Conservation (phyloP, 1,140 invertebrate genomes). For the Neocloeon triangulifer region DNA sequence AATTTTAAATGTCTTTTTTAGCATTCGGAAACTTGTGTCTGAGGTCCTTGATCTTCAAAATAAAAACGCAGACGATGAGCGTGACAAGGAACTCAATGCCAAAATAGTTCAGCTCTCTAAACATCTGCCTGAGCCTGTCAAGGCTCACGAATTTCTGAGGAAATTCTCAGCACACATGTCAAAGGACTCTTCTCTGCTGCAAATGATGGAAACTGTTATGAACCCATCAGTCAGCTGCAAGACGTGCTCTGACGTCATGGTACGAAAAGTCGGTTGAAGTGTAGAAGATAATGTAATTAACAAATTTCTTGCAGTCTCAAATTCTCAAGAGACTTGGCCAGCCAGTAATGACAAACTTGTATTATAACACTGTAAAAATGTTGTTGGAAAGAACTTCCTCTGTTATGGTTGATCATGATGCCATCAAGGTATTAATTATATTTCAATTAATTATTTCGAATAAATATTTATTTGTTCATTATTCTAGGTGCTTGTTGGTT, state of each 20-base stretch:
- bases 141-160: conserved; percentile 74
- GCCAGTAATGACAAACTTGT: conserved; percentile 81
- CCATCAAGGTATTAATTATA: conserved; percentile 41
- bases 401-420: conserved; percentile 82
- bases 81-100: conserved; percentile 35
- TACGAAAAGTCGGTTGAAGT: too few species aligned
- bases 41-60: conserved; percentile 68
- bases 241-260: conserved; percentile 60
- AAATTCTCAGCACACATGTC: conserved; percentile 69
- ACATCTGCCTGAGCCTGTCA: conserved; percentile 79
- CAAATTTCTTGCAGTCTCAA: conserved; percentile 22
- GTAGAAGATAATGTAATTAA: too few species aligned
- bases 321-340: conserved; percentile 86
- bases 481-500: conserved; percentile 32
- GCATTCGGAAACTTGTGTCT: conserved; percentile 56
- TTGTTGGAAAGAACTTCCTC: conserved; percentile 80
- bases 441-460: too few species aligned
- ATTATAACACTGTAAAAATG: conserved; percentile 91
- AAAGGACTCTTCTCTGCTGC: conserved; percentile 49
- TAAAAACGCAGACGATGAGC: conserved; percentile 29
- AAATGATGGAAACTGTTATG: conserved; percentile 66
- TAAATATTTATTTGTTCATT: conserved; percentile 3
- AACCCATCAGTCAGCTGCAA: conserved; percentile 72
- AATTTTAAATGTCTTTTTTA: conserved; percentile 15
- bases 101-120: conserved; percentile 34